Evolutionary conservation across 2,797 vertebrate species (phyloP), one percentile per base, ranked within the genome.

Genomic region (Pipistrellus pipistrellus): DNA sequence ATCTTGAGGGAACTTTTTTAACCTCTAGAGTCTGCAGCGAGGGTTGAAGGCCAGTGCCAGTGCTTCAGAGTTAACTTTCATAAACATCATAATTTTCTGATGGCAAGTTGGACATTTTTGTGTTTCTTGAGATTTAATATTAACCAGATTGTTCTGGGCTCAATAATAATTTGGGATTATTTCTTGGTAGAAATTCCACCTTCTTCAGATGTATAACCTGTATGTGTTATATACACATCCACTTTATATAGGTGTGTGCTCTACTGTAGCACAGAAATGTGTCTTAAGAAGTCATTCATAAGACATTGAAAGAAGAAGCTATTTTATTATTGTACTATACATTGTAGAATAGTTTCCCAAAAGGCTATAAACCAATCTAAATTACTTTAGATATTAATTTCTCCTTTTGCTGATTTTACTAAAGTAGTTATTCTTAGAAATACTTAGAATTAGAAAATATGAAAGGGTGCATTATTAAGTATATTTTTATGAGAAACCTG

Each of bases 71-170:
- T 62, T 48, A 27, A 73, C 66, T 35, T 93, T 94, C 35, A n/a
- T 5, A 72, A 72, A 41, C 30, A 35, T 66, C 35, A 83, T 90
- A 80, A 17, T 85, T 95, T 73, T 68, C 25, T 85, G 81, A 78
- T 93, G 83, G 46, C 81, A 91, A 69, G n/a, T 66, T 93, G 53
- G 38, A 77, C 68, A 35, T 85, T 75, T 30, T 87, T 86, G 83
- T 83, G 38, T 89, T 93, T 89, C 66, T 93, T 91, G 32, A 81
- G 35, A 77, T 95, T 94, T 93, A 76, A 64, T 81, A 88, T 85
- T 95, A 92, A 85, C 48, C 81, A 75, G 14, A 71, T 90, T 66
- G 77, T 81, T 87, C 59, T 62, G 17, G 41, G 30, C 86, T 93
- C 76, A 84, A 2, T 94, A 91, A 38, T 92, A n/a, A 88, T 68